Conservation (phyloP, 35 echinoderm and acorn worm genomes). For the Heliocidaris erythrogramma region DNA sequence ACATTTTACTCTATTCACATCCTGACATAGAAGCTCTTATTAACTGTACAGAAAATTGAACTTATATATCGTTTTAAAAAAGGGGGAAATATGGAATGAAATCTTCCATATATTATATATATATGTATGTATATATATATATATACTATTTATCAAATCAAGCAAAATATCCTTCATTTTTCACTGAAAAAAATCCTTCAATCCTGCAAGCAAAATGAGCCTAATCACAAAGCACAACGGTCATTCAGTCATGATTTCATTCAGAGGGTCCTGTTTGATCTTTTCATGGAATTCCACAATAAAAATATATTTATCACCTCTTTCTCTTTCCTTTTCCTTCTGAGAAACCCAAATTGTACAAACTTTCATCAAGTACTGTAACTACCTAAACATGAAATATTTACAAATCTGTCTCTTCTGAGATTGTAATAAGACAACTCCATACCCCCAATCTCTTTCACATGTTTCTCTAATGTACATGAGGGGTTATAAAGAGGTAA, state of each 20-base stretch:
- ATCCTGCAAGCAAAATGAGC: not conserved
- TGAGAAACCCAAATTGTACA: not conserved
- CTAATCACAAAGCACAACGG: not conserved
- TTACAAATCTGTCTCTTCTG: slow-evolving; percentile 1
- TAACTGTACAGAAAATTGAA: not conserved
- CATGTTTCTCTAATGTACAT: too few relatives aligned
- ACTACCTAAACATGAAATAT: not conserved
- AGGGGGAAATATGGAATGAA: not conserved
- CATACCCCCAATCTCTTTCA: not conserved
- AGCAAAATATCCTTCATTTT: not conserved
- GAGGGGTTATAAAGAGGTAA: not conserved
- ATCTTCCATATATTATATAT: not conserved
- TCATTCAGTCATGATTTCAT: not conserved
- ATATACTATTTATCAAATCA: not conserved
- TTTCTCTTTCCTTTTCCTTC: not conserved
- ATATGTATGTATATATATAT: not conserved
- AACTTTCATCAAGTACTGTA: not conserved
- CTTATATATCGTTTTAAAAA: not conserved
- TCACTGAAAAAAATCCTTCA: not conserved
- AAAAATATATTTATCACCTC: not conserved
- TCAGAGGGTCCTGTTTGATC: not conserved
- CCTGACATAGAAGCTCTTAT: not conserved
- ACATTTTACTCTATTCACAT: not conserved
- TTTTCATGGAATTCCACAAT: not conserved
- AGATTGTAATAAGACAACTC: not conserved